Evolutionary conservation across 2,888 invertebrate species (phyloP), one percentile per base, ranked within the genome.

Genomic region (Thereva nobilitata): DNA sequence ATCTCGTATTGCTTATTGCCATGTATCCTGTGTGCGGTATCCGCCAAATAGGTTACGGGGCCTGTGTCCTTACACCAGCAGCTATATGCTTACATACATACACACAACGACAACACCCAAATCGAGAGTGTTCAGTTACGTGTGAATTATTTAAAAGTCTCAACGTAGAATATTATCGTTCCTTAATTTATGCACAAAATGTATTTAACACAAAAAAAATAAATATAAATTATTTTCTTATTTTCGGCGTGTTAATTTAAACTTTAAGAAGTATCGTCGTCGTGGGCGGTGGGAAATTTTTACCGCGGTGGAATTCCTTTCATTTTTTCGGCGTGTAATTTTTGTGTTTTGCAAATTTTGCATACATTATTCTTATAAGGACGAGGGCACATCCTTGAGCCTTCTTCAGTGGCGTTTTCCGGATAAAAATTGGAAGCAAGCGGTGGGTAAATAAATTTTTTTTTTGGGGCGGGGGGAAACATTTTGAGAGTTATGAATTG

Each of bases 1-100:
- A 59, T 59, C 59, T 49, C 49, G 35, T 59, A 52, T 40, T 47
- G 45, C 47, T 45, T 59, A 47, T 56, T 41, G 37, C 44, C 44
- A 23, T 56, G 42, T 5, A 9, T 44, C 35, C 47, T 47, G n/a
- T 23, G 23, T 10, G 12, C 47, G n/a, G 47, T 47, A 47, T 23
- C 47, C 12, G 9, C n/a, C 10, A 47, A 47, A 12, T n/a, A 47
- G 6, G 35, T 44, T 56, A 44, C 34, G 44, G 9, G 56, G 42
- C 42, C 34, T 10, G 7, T 7, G 34, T 56, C 42, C 56, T 42
- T 44, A 56, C 44, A 56, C 35, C 42, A 47, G 12, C 34, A 56
- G 5, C 44, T 23, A 23, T 23, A 23, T 23, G 23, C 2, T 23
- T 23, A 23, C 23, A 23, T 2, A 23, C 23, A 23, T 23, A 23